Evolutionary conservation across 2,888 invertebrate genomes (phyloP), one percentile per base, ranked within the genome.

Genomic region (Meandrusa payeni): DNA sequence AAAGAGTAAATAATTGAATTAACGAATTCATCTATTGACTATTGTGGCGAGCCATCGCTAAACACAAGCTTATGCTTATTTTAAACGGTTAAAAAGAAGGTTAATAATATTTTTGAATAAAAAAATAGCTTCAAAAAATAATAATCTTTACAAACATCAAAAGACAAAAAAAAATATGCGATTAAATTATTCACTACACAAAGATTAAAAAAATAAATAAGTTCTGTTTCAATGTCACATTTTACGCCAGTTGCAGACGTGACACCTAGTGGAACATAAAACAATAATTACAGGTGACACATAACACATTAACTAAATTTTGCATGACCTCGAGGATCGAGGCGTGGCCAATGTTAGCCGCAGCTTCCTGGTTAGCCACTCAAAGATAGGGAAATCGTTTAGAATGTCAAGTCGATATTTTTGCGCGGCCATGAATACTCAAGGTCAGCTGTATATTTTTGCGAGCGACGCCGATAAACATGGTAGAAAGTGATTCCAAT

Each of bases 371-470:
- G 83, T 81, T 72, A 77, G 72, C 75, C 71, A 76, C 76, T 74
- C 68, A 69, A 74, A 75, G 76, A 82, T 82, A 80, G 80, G 80
- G 77, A 80, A 82, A 82, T 77, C 75, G 69, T 76, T 76, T 82
- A 78, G 81, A 83, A 83, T 83, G 82, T 82, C 79, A 82, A 72
- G 73, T 78, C 75, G 80, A 77, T 86, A 86, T 85, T 86, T 86
- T 83, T 79, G 82, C 80, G 64, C 73, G 81, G 64, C 85, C 82
- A 63, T 83, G 85, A 80, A 76, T 55, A 68, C 62, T 71, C 82
- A 85, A 86, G 86, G 86, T 72, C 78, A 61, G 47, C 52, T 59
- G 62, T 65, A 67, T 76, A 76, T 78, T 75, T 66, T 76, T 76
- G 73, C 73, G 62, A 66, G 60, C 68, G 71, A 67, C 60, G 55